These are phyloP conservation scores for Lepidothrix coronata DNA, from an alignment of 2,113 vertebrate genomes.

Conservation along the genomic window DNA sequence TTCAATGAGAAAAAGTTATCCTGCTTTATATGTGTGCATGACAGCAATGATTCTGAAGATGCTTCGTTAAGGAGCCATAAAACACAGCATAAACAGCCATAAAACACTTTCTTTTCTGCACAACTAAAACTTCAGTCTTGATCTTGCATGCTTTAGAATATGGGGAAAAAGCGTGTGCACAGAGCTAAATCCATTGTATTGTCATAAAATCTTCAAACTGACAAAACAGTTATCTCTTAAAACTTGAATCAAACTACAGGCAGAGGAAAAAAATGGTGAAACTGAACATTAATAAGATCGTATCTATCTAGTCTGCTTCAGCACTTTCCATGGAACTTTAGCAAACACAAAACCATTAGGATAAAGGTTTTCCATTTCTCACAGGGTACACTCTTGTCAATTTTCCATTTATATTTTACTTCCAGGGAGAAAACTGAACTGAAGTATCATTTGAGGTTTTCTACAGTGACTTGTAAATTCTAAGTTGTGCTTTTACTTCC, in stretches of 20 bases:
- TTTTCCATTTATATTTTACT: not conserved
- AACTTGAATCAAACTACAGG: not conserved
- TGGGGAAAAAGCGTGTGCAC: not conserved
- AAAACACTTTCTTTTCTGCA: not conserved
- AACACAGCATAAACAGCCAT: not conserved
- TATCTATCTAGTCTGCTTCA: not conserved
- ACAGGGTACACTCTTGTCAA: not conserved
- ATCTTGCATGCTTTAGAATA: not conserved
- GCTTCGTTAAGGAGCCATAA: not conserved
- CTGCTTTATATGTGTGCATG: not conserved
- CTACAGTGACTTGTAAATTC: not conserved
- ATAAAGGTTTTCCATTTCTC: not conserved
- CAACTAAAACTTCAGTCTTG: not conserved
- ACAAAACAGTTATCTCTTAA: not conserved
- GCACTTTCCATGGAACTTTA: not conserved
- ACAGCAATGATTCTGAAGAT: not conserved
- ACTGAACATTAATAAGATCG: not conserved
- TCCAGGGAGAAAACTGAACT: not conserved
- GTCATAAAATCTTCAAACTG: not conserved
- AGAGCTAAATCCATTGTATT: not conserved
- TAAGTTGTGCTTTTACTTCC: not conserved
- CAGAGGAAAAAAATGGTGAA: not conserved
- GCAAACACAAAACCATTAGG: not conserved
- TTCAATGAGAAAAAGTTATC: not conserved
- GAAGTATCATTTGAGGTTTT: not conserved